phyloP scores from a whole-genome alignment of 1,140 invertebrate species.

The Semibalanus balanoides region DNA sequence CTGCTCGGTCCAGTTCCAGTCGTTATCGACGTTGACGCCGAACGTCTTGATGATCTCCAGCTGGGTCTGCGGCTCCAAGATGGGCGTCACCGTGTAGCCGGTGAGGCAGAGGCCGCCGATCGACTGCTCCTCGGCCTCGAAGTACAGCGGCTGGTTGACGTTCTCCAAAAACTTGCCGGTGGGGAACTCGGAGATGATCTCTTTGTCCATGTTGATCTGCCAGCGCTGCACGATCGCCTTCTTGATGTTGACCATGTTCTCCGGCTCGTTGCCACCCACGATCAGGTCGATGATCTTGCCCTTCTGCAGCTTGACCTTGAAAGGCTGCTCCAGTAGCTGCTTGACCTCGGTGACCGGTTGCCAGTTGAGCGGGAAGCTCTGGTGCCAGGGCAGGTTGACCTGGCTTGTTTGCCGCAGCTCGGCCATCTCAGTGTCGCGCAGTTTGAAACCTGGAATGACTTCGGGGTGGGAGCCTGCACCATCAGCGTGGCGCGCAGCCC shows the following conservation, averaged over 20 bases:
- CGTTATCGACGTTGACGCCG: slow-evolving; percentile 15
- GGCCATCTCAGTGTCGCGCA: slow-evolving; percentile 20
- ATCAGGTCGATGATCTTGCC: slow-evolving; percentile 25
- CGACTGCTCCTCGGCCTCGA: slow-evolving; percentile 48
- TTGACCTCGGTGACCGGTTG: slow-evolving; percentile 26
- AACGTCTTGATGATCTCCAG: slow-evolving; percentile 5
- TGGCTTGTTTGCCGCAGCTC: neutral
- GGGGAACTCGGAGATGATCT: slow-evolving; percentile 32
- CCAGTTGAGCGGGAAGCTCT: neutral
- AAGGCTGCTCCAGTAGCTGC: slow-evolving; percentile 37
- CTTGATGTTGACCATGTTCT: slow-evolving; percentile 48
- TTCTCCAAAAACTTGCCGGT: slow-evolving; percentile 39
- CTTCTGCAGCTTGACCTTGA: slow-evolving; percentile 42
- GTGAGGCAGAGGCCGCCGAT: slow-evolving; percentile 51
- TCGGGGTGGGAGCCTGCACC: slow-evolving; percentile 34
- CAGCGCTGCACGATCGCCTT: slow-evolving; percentile 42
- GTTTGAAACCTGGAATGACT: slow-evolving; percentile 32
- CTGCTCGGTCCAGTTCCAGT: slow-evolving; percentile 37
- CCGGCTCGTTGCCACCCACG: slow-evolving; percentile 26
- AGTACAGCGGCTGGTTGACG: slow-evolving; percentile 49
- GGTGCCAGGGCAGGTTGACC: neutral
- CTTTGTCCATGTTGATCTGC: slow-evolving; percentile 31
- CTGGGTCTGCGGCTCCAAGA: slow-evolving; percentile 25
- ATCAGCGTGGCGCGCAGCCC: slow-evolving; percentile 37
- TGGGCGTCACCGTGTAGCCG: slow-evolving; percentile 43